A percentile compares a stretch with the other conserved stretches of the same genome.
Evolutionary conservation across 2,888 invertebrate species (phyloP).

Genomic region (Exephanes ischioxanthus): DNA sequence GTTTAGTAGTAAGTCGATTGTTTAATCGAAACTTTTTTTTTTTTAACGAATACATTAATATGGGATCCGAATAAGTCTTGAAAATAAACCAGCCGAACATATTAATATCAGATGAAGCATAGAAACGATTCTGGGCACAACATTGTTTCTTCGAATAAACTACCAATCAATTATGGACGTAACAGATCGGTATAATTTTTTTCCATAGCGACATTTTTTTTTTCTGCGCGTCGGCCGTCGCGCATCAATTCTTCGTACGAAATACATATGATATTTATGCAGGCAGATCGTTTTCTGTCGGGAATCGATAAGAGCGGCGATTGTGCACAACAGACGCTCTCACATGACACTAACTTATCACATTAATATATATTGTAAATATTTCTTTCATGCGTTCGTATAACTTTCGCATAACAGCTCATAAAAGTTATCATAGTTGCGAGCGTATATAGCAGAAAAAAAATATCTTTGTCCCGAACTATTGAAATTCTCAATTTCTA

Average conservation of each 20-base stretch:
- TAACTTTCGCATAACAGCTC: not conserved
- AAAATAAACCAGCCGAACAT: not conserved
- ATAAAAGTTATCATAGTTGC: too few species aligned
- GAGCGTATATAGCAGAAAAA: not conserved
- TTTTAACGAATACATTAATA: not conserved
- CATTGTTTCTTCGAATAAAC: not conserved
- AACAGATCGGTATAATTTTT: not conserved
- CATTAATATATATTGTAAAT: slow-evolving; percentile 41
- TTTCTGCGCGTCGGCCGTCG: not conserved
- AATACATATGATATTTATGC: slow-evolving; percentile 38
- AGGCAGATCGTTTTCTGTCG: not conserved
- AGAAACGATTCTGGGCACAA: not conserved
- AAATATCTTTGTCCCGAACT: not conserved
- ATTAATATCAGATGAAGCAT: not conserved
- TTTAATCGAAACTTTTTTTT: not conserved
- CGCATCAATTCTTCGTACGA: not conserved
- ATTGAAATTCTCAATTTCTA: slow-evolving; percentile 14
- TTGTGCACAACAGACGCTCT: not conserved
- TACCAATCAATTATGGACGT: not conserved
- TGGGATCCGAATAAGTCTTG: not conserved
- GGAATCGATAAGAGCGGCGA: not conserved
- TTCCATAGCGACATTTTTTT: not conserved
- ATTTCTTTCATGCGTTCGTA: slow-evolving; percentile 18
- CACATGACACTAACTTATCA: slow-evolving; percentile 22
- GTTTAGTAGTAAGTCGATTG: too few species aligned